Percentiles rank a stretch among this genome's conserved stretches.
Evolutionary conservation across 2,113 vertebrate species (phyloP).

Genomic region (Connochaetes taurinus): DNA sequence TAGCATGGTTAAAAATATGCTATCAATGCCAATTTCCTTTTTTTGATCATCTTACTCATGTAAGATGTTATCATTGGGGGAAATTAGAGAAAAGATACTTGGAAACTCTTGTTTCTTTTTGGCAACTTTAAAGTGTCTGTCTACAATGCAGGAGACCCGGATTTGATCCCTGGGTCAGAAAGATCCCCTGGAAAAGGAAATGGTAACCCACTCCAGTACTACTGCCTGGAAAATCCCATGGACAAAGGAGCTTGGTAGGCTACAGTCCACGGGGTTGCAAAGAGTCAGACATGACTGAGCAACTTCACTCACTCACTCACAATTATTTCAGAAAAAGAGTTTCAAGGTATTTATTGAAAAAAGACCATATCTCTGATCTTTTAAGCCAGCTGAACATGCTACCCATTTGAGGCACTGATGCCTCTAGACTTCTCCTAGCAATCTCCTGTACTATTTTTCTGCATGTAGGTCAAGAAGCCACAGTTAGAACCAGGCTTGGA

Average conservation of each 20-base stretch:
- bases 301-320: too few relatives aligned
- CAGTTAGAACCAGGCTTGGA: not conserved
- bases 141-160: too few relatives aligned
- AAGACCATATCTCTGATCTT: not conserved
- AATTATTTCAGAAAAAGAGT: not conserved
- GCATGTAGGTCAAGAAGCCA: not conserved
- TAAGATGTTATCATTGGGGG: not conserved
- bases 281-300: too few relatives aligned
- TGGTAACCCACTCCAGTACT: too few relatives aligned
- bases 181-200: too few relatives aligned
- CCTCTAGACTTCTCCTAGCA: not conserved
- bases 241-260: too few relatives aligned
- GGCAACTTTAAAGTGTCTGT: not conserved
- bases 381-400: not conserved
- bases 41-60: not conserved
- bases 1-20: not conserved
- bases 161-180: fast-evolving
- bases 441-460: not conserved
- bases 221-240: too few relatives aligned
- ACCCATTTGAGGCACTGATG: not conserved
- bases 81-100: not conserved
- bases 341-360: not conserved
- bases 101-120: not conserved
- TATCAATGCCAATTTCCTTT: not conserved
- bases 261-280: too few relatives aligned